Evolutionary conservation across 2,113 vertebrate species (phyloP).

Genomic region (Ophthalmolycus amberensis): DNA sequence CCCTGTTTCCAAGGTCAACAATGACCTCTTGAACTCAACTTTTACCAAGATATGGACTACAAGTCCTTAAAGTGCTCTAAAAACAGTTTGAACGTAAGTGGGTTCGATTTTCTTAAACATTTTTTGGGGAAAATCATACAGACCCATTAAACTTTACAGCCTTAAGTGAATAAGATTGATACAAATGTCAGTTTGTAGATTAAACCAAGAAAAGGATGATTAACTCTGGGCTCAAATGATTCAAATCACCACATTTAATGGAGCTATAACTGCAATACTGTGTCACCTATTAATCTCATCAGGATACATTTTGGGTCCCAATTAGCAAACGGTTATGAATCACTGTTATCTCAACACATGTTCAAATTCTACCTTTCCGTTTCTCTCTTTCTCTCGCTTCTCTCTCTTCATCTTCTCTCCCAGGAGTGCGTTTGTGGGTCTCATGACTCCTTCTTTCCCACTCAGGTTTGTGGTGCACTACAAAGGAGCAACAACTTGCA

Average conservation of each 20-base stretch:
- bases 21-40: background rate
- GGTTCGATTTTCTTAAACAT: no score
- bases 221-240: constrained; percentile 13
- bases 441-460: constrained; percentile 35
- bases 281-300: constrained; percentile 29
- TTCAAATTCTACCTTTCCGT: constrained; percentile 66
- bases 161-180: background rate
- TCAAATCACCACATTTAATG: constrained; percentile 12
- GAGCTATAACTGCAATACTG: constrained; percentile 3
- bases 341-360: constrained; percentile 7
- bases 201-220: background rate
- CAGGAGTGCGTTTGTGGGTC: constrained; percentile 6
- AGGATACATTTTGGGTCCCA: constrained; percentile 6
- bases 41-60: background rate
- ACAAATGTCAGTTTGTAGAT: constrained; percentile 5
- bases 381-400: constrained; percentile 39
- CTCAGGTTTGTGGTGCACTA: constrained; percentile 46
- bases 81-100: background rate
- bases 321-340: constrained; percentile 47
- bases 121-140: background rate
- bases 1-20: background rate
- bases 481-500: constrained; percentile 58
- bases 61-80: background rate
- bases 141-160: background rate
- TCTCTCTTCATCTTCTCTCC: constrained; percentile 50